Conservation (phyloP, 2,888 invertebrate species). For the Pedicia rivosa region DNA sequence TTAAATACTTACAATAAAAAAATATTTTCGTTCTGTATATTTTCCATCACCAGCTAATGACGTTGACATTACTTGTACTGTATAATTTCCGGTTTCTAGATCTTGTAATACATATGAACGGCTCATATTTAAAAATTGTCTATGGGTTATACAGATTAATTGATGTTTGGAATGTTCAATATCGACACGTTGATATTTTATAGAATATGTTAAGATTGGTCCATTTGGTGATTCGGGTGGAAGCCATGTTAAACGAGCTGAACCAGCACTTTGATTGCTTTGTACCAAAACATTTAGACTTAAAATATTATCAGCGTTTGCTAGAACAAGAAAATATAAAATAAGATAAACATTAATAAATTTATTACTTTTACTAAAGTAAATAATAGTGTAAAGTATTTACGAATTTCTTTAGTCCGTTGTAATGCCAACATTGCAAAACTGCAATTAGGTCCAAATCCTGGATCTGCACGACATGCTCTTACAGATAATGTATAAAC, state of each 20-base stretch:
- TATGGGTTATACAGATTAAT: constrained; percentile 46
- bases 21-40: constrained; percentile 37
- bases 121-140: constrained; percentile 35
- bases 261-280: constrained; percentile 33
- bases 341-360: constrained; percentile 16
- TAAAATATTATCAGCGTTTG: constrained; percentile 47
- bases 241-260: constrained; percentile 59
- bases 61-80: constrained; percentile 55
- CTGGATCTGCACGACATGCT: constrained; percentile 74
- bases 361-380: no score
- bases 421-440: constrained; percentile 30
- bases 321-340: constrained; percentile 27
- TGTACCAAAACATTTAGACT: constrained; percentile 30
- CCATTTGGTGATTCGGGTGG: constrained; percentile 79
- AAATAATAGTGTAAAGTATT: no score
- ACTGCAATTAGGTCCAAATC: constrained; percentile 36
- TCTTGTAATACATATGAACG: constrained; percentile 31
- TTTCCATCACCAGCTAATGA: constrained; percentile 62
- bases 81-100: constrained; percentile 66
- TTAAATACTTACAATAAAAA: constrained; percentile 38
- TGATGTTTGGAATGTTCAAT: constrained; percentile 39
- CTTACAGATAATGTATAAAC: constrained; percentile 57
- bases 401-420: constrained; percentile 30
- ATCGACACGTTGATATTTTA: constrained; percentile 55
- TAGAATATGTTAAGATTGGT: constrained; percentile 66